These are phyloP conservation scores for Typhlichthys eigenmanni DNA, from an alignment of 2,797 vertebrate genomes.

Conservation along the genomic window DNA sequence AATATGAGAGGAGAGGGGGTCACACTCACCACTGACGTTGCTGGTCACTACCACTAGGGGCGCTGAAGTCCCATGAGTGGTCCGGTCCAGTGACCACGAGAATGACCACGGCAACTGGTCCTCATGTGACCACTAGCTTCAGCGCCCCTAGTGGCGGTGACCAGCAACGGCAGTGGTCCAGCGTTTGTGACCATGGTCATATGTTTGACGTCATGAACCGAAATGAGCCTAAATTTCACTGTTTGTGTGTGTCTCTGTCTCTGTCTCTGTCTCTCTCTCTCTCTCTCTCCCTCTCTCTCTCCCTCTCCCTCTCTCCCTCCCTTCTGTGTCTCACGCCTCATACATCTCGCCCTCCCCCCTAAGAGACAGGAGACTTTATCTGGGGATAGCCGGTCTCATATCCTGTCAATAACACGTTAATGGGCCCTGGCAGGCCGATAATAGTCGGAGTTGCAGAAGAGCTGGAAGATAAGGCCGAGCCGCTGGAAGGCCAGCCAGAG, in stretches of 20 bases:
- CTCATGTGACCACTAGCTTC: too few species aligned
- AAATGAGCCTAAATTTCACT: conserved; percentile 45
- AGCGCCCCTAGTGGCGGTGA: too few species aligned
- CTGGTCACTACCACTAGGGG: too few species aligned
- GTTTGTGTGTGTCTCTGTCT: conserved; percentile 5
- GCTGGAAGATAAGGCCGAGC: conserved; percentile 60
- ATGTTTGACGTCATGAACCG: conserved; percentile 17
- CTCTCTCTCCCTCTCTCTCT: background rate
- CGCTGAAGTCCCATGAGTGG: too few species aligned
- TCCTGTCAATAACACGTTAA: conserved; percentile 76
- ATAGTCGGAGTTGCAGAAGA: conserved; percentile 54
- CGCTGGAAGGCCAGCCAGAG: conserved; percentile 45
- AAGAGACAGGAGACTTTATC: conserved; percentile 49
- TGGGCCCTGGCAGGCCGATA: conserved; percentile 65
- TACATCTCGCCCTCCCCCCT: conserved; percentile 40
- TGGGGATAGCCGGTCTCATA: conserved; percentile 60
- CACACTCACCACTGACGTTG: too few species aligned
- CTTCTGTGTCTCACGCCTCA: conserved; percentile 22
- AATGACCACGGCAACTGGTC: too few species aligned
- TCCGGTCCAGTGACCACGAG: too few species aligned
- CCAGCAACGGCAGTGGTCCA: too few species aligned
- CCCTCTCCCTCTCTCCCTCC: conserved; percentile 9
- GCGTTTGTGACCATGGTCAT: too few species aligned
- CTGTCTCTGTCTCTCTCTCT: conserved; percentile 2
- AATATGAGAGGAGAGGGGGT: too few species aligned